Base-by-base conservation (phyloP, 1,140 invertebrate species). In the Cepaea nemoralis region DNA sequence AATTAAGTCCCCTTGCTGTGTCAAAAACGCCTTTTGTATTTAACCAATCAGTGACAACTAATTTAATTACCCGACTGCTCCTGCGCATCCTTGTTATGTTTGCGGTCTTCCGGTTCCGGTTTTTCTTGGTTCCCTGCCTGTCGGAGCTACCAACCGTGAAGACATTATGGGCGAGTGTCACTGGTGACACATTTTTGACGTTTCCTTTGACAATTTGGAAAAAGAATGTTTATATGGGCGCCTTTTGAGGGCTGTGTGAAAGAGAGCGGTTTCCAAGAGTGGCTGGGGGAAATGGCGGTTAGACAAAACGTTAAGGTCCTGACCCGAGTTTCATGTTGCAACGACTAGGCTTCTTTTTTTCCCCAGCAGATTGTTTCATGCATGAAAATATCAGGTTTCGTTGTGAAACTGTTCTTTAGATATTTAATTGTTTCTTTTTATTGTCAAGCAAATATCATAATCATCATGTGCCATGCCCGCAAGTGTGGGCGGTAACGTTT, bases 51-150 rank as follows among this genome's bases (percentile, higher is more conserved):
- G 59, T 63, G n/a, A 63, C n/a, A 27, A 1, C 1, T 31, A 63
- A 63, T 31, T 63, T 63, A 63, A 63, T 63, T 63, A 63, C 59
- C 59, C 59, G 59, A 31, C 59, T 63, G 16, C n/a, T 2, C 27
- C 59, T 63, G 59, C 16, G 59, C 59, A 63, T 63, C 59, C 59
- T 3, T 63, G 27, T 31, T 63, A 27, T 63, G 59, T 63, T 63
- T 63, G 59, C 22, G 59, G 59, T 63, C n/a, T 31, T 31, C 27
- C 3, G 59, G n/a, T 63, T 31, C 59, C n/a, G n/a, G n/a, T 63
- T 63, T 63, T 27, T 2, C 16, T 63, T 19, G 50, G 50, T 22
- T 5, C 50, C 33, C n/a, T 31, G 59, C 27, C 8, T 31, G 33
- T 6, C 59, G n/a, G 27, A 63, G 59, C 59, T 6, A 6, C 33